phyloP scores from a whole-genome alignment of 2,113 vertebrate genomes.

The Tychaedon coryphoeus region DNA sequence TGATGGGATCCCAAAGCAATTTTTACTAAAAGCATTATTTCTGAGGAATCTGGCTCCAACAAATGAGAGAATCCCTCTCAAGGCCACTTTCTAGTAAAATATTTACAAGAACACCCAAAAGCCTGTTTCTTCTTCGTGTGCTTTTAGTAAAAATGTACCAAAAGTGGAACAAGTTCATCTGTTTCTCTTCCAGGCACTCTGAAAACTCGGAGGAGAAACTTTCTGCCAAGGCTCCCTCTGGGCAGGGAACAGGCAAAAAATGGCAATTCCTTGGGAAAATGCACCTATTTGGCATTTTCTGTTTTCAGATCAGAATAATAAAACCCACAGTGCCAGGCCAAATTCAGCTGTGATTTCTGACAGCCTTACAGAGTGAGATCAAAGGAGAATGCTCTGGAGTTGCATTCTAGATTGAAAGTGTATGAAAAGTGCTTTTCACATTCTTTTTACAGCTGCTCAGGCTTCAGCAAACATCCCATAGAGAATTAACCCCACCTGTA shows the following conservation, averaged over 20 bases:
- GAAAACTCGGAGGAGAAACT: not conserved
- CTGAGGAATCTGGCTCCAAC: not conserved
- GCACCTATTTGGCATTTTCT: not conserved
- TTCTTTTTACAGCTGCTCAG: not conserved
- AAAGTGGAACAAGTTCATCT: not conserved
- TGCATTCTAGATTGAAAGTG: not conserved
- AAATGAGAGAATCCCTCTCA: not conserved
- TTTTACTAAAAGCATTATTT: not conserved
- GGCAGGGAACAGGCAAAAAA: not conserved
- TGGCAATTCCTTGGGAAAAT: not conserved
- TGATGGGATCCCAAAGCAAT: conserved; percentile 1
- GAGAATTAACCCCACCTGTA: not conserved
- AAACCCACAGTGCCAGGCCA: not conserved
- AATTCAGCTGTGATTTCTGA: not conserved
- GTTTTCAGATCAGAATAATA: not conserved
- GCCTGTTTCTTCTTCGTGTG: not conserved
- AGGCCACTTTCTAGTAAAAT: conserved; percentile 14
- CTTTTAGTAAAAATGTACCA: not conserved
- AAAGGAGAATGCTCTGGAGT: not conserved
- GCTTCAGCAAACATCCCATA: not conserved
- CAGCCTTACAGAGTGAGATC: not conserved
- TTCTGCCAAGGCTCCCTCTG: not conserved
- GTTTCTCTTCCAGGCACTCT: not conserved
- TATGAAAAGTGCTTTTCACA: not conserved
- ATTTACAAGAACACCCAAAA: conserved; percentile 43